Conservation (phyloP, 2,113 vertebrate genomes). For the Cyprinus carpio region DNA sequence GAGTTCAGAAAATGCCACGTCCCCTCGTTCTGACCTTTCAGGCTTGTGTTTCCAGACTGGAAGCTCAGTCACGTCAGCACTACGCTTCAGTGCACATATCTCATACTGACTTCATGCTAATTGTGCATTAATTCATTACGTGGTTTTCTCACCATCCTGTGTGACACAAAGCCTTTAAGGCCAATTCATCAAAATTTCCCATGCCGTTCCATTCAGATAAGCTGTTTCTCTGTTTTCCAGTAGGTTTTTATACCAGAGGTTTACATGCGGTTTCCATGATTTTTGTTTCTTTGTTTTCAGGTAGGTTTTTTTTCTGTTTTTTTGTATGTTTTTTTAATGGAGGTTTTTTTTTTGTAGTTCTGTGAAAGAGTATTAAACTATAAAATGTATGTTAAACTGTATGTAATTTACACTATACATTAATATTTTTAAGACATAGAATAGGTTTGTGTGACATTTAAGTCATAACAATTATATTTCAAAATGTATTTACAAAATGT, state of each 20-base stretch:
- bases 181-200: constrained; percentile 21
- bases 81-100: constrained; percentile 40
- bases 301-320: no score
- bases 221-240: background rate
- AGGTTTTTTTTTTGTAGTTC: background rate
- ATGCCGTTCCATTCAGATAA: background rate
- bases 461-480: no score
- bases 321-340: no score
- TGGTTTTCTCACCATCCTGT: constrained; percentile 37
- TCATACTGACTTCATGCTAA: constrained; percentile 48
- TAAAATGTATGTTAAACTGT: no score
- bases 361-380: no score
- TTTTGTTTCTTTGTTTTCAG: no score
- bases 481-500: no score
- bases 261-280: background rate
- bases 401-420: no score
- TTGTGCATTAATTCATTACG: constrained; percentile 45
- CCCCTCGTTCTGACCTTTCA: constrained; percentile 63
- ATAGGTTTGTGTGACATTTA: no score
- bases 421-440: no score
- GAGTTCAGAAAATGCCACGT: constrained; percentile 50
- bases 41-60: constrained; percentile 24
- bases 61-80: constrained; percentile 14
- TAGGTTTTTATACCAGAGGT: background rate
- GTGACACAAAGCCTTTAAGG: constrained; percentile 42